Base-by-base conservation (phyloP, 2,113 vertebrate species). In the Casuarius casuarius region DNA sequence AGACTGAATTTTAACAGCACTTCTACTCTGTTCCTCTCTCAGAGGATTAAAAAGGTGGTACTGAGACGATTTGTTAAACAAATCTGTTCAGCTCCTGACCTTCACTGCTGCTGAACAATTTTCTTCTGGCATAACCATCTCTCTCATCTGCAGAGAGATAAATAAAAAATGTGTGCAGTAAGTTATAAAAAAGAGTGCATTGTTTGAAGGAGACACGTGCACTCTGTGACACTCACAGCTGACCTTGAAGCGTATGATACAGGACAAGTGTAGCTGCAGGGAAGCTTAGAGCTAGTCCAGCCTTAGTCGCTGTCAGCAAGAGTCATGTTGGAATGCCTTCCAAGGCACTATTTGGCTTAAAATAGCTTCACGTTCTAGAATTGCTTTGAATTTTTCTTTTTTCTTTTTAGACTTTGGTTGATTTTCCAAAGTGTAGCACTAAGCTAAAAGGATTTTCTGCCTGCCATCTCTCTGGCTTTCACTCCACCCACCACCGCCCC, bases 81-180 rank as follows among this genome's bases (percentile, higher is more conserved):
- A 72, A 92, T 87, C 72, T 93, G 83, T 91, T 96, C 91, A 85
- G 67, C 80, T 93, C 54, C 86, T 90, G 71, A 96, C 91, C 91
- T 96, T 92, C 56, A 58, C 28, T 12, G 0, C 58, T 66, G 38
- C 52, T 75, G 82, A 94, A 91, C 33, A 73, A 33, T 92, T 95
- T 94, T 79, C 56, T 90, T 82, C 68, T 85, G 40, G 22, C 31
- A 8, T 68, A 86, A n/a, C 21, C 44, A 31, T 59, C 17, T 86
- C 65, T 83, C 81, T 90, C 52, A 91, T 91, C 89, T 76, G 22
- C 80, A 84, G 86, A 77, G 80, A 74, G 61, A 93, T 75, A 85
- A 95, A 88, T 78, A 79, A 89, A 90, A 95, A 92, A 70, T 5
- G 4, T 46, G 19, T 84, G 62, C 56, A 31, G 25, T 44, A 81